These are phyloP conservation scores for Phymanthus crucifer DNA, from an alignment of 92 coral and sea anemone species.

Conservation along the genomic window DNA sequence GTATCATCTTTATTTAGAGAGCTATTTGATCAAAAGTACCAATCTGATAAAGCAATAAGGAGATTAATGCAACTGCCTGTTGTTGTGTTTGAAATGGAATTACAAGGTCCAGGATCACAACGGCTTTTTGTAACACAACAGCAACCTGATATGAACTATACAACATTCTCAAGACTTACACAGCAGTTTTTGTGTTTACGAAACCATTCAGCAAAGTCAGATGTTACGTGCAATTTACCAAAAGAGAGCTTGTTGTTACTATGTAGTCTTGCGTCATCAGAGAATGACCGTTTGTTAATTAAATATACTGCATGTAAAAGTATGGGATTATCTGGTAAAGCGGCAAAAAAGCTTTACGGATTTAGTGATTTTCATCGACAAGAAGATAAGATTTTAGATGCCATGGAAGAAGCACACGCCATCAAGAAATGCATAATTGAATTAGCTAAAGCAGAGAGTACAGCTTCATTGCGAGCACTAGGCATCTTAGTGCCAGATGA, in stretches of 20 bases:
- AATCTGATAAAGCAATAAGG: no score
- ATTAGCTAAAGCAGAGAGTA: conserved; percentile 30
- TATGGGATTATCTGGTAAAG: conserved; percentile 30
- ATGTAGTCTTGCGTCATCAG: conserved; percentile 51
- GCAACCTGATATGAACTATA: conserved; percentile 32
- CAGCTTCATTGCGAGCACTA: conserved; percentile 46
- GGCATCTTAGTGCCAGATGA: conserved; percentile 53
- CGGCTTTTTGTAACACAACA: conserved; percentile 48
- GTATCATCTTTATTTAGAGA: no score
- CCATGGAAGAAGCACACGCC: conserved; percentile 28
- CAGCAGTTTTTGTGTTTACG: conserved; percentile 25
- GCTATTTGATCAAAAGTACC: no score
- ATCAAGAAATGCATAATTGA: conserved; percentile 23
- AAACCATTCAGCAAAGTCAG: conserved; percentile 26
- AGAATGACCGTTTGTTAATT: conserved; percentile 37
- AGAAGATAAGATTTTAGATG: conserved; percentile 52
- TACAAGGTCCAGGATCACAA: conserved; percentile 61
- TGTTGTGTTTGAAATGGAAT: conserved; percentile 22
- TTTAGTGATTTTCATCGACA: conserved; percentile 46
- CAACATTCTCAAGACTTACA: conserved; percentile 14
- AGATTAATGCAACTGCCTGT: no score
- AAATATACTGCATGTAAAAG: conserved; percentile 53
- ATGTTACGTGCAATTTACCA: conserved; percentile 19
- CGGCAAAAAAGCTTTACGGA: conserved; percentile 41
- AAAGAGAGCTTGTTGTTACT: conserved; percentile 40